Conservation (phyloP, 2,113 vertebrate genomes). For the Cyanistes caeruleus region DNA sequence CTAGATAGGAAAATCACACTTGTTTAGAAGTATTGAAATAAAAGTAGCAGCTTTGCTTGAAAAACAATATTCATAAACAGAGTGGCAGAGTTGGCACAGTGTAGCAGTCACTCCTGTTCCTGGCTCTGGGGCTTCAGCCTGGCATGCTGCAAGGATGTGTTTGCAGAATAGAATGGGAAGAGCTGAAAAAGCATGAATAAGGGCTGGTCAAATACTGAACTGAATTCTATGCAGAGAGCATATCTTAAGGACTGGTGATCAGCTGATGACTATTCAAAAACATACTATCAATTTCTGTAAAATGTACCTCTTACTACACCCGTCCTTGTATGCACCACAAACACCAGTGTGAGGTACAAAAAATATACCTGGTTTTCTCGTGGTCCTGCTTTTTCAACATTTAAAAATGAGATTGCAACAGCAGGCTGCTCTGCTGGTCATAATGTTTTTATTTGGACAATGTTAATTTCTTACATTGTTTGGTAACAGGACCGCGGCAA, state of each 20-base stretch:
- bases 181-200: background rate
- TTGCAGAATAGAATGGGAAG: background rate
- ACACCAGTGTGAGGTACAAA: background rate
- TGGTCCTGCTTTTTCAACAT: background rate
- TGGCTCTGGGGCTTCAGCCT: background rate
- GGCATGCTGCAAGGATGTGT: background rate
- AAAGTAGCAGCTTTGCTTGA: background rate
- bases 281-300: background rate
- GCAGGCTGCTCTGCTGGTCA: background rate
- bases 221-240: background rate
- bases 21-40: background rate
- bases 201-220: background rate
- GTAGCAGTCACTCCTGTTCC: background rate
- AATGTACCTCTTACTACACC: background rate
- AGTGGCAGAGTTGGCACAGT: background rate
- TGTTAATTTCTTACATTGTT: background rate
- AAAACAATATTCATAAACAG: background rate
- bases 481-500: background rate
- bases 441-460: background rate
- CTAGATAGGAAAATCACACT: background rate
- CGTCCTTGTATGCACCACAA: rapidly evolving
- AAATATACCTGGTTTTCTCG: background rate
- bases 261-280: background rate
- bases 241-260: background rate
- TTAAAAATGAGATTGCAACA: background rate